A percentile compares a stretch with the other conserved stretches of the same genome.
phyloP scores from a whole-genome alignment of 2,888 invertebrate species.

The Rhorus exstirpatorius region DNA sequence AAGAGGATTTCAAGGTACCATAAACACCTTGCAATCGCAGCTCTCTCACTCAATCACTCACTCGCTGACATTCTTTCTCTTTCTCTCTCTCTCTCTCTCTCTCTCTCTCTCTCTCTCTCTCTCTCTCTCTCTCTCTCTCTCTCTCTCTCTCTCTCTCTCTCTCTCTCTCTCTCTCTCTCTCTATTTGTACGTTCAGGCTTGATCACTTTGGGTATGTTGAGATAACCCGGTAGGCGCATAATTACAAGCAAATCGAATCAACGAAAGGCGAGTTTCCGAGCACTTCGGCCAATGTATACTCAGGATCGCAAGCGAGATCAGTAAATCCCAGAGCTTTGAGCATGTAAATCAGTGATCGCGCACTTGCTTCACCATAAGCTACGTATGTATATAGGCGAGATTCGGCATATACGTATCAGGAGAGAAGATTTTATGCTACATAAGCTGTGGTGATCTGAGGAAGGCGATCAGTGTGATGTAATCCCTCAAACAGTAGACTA shows the following conservation, averaged over 20 bases:
- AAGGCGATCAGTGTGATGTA: constrained; percentile 37
- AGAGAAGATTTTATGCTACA: neutral
- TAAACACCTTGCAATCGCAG: too few relatives aligned
- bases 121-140: neutral
- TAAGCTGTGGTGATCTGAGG: constrained; percentile 6
- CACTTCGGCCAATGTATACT: constrained; percentile 33
- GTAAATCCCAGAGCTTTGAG: constrained; percentile 51
- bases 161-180: neutral
- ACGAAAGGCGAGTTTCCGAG: constrained; percentile 42
- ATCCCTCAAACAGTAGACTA: constrained; percentile 13
- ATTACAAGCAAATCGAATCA: constrained; percentile 63
- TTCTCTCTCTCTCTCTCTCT: neutral
- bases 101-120: constrained; percentile 13
- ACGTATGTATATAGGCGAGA: neutral
- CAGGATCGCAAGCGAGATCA: constrained; percentile 52
- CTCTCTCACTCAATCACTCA: constrained; percentile 5
- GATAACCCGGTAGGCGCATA: constrained; percentile 53
- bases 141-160: neutral
- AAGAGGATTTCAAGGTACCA: too few relatives aligned
- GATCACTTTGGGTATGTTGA: constrained; percentile 34
- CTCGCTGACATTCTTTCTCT: constrained; percentile 12
- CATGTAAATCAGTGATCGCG: constrained; percentile 67
- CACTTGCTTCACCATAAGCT: constrained; percentile 54
- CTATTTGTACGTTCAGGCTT: constrained; percentile 23
- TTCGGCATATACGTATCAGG: constrained; percentile 8